These are phyloP conservation scores for Fabriciana adippe DNA, from an alignment of 2,888 invertebrate species.

Conservation along the genomic window DNA sequence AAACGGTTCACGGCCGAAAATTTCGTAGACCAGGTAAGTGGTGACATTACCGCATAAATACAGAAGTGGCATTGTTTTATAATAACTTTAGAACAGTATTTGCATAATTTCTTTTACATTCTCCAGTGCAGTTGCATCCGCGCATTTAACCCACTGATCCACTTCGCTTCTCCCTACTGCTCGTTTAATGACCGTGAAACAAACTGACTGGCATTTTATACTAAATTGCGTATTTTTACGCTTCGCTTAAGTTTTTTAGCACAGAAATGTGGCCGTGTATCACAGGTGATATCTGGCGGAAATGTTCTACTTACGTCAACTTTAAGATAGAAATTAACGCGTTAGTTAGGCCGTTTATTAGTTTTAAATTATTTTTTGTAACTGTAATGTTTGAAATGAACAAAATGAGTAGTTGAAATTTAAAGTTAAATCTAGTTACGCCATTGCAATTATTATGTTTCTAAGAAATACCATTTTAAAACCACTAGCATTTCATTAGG, in stretches of 20 bases:
- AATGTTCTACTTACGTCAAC: conserved; percentile 7
- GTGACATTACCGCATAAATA: conserved; percentile 3
- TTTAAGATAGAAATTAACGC: conserved; percentile 7
- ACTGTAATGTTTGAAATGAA: too few relatives aligned
- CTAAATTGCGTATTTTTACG: conserved; percentile 46
- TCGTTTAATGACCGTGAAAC: conserved; percentile 57
- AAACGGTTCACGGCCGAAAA: conserved; percentile 92
- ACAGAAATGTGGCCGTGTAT: conserved; percentile 13
- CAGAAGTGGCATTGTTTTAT: conserved; percentile 34
- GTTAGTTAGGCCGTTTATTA: neutral
- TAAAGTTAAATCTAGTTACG: too few relatives aligned
- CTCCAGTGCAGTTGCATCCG: conserved; percentile 51
- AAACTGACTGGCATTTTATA: conserved; percentile 51
- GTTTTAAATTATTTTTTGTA: too few relatives aligned
- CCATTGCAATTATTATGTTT: too few relatives aligned
- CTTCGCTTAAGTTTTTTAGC: conserved; percentile 37
- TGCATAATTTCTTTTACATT: conserved; percentile 38
- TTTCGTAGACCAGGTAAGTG: conserved; percentile 93
- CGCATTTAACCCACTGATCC: conserved; percentile 62
- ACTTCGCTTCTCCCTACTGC: conserved; percentile 46
- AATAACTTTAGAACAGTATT: conserved; percentile 1
- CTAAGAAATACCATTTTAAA: too few relatives aligned
- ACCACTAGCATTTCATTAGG: too few relatives aligned
- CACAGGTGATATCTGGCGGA: neutral
- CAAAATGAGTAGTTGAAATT: too few relatives aligned